Conservation (phyloP, 1,140 invertebrate species). For the Drosophila navojoa region DNA sequence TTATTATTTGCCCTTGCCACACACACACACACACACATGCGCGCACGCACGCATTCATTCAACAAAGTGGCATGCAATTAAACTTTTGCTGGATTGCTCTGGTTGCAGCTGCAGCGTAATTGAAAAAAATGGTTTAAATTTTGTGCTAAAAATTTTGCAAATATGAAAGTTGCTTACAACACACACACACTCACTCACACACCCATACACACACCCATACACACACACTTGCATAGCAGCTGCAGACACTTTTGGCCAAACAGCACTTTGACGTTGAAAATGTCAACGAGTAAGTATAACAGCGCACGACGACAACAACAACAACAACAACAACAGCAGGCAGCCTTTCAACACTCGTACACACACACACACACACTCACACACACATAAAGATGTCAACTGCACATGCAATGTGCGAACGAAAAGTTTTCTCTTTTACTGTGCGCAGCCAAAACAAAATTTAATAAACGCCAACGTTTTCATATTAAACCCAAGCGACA, state of each 20-base stretch:
- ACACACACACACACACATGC: too few relatives aligned
- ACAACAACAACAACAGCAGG: constrained; percentile 19
- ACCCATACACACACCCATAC: neutral
- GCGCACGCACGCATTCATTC: neutral
- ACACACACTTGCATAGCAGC: constrained; percentile 11
- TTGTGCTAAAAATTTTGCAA: constrained; percentile 40
- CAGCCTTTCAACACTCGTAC: constrained; percentile 31
- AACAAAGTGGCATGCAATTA: constrained; percentile 29
- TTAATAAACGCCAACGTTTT: constrained; percentile 76
- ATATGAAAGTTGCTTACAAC: constrained; percentile 39
- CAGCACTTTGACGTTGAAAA: constrained; percentile 59
- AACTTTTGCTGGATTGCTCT: constrained; percentile 48
- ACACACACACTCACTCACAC: neutral
- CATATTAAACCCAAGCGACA: constrained; percentile 67
- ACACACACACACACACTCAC: constrained; percentile 18
- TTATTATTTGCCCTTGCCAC: constrained; percentile 7
- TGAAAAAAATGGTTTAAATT: constrained; percentile 43
- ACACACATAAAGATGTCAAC: constrained; percentile 74
- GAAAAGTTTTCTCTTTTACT: constrained; percentile 60
- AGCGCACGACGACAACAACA: constrained; percentile 18
- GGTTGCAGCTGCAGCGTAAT: constrained; percentile 37
- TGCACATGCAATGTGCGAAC: constrained; percentile 69
- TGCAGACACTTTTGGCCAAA: constrained; percentile 47
- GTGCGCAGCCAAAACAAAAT: constrained; percentile 65
- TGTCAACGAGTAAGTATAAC: constrained; percentile 52